Evolutionary conservation across 2,888 invertebrate genomes (phyloP).

Genomic region (Bombyx huttoni): DNA sequence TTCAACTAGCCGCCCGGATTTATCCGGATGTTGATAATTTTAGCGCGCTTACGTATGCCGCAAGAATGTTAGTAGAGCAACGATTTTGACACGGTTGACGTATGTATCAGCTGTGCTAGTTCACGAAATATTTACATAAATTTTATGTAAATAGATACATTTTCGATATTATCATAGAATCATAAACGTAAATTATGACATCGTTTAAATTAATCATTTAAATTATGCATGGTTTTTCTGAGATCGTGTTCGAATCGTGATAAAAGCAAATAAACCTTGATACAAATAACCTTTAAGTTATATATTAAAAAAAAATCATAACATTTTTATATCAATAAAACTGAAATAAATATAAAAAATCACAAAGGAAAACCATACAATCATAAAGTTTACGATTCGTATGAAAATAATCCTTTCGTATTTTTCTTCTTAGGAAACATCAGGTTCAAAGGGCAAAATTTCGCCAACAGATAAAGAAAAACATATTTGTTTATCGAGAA

Average conservation of each 20-base stretch:
- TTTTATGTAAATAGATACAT: too few species aligned
- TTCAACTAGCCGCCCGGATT: constrained; percentile 34
- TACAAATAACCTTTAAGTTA: background rate
- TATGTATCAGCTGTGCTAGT: background rate
- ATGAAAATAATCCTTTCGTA: background rate
- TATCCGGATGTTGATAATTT: constrained; percentile 46
- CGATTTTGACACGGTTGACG: constrained; percentile 13
- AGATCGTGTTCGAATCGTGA: background rate
- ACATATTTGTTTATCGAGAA: background rate
- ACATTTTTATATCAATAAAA: background rate
- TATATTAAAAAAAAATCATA: background rate
- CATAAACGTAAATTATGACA: background rate
- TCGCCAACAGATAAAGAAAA: background rate
- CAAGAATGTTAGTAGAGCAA: constrained; percentile 22
- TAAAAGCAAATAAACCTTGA: background rate
- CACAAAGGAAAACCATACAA: background rate
- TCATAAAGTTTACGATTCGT: background rate
- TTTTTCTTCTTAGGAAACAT: background rate
- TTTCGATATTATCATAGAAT: too few species aligned
- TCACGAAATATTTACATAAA: background rate
- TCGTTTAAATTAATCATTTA: background rate
- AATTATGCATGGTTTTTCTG: background rate
- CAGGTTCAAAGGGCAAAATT: background rate
- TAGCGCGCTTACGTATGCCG: constrained; percentile 29
- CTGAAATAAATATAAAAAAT: background rate